Conservation (phyloP, 1,140 invertebrate species). For the Calephelis virginiensis region DNA sequence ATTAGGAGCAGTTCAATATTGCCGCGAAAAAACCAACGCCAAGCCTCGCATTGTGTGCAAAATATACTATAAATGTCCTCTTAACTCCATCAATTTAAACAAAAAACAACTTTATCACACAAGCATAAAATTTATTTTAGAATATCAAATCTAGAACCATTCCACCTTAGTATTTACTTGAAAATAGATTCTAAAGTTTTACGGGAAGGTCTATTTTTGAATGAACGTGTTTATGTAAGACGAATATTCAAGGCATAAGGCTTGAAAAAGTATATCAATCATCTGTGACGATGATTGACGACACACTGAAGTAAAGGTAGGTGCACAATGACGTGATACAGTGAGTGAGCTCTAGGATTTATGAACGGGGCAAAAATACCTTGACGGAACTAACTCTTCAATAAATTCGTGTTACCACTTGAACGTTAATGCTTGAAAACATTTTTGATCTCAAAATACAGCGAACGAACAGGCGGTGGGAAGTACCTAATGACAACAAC, state of each 20-base stretch:
- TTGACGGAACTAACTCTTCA: slow-evolving; percentile 1
- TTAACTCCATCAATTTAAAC: slow-evolving; percentile 24
- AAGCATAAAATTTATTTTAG: slow-evolving; percentile 26
- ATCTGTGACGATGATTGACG: slow-evolving; percentile 64
- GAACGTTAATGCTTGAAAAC: too few species aligned
- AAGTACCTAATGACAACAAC: too few species aligned
- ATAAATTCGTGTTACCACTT: too few species aligned
- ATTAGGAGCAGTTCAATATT: slow-evolving; percentile 49
- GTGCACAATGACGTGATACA: slow-evolving; percentile 38
- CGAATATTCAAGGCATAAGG: slow-evolving; percentile 46
- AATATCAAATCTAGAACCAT: slow-evolving; percentile 3
- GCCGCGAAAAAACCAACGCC: slow-evolving; percentile 44
- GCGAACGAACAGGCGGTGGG: too few species aligned
- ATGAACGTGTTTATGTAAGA: slow-evolving; percentile 31
- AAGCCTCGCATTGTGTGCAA: slow-evolving; percentile 54
- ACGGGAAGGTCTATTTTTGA: slow-evolving; percentile 28
- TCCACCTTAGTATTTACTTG: neutral
- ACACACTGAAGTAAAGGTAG: slow-evolving; percentile 44
- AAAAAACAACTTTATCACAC: slow-evolving; percentile 32
- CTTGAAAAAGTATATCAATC: slow-evolving; percentile 69
- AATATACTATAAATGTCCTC: slow-evolving; percentile 42
- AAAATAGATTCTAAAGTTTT: slow-evolving; percentile 25
- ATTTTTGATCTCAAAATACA: too few species aligned
- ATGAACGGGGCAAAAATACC: slow-evolving; percentile 27
- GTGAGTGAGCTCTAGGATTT: slow-evolving; percentile 35